phyloP scores from a whole-genome alignment of 2,797 vertebrate species.

The Ambastaia sidthimunki region DNA sequence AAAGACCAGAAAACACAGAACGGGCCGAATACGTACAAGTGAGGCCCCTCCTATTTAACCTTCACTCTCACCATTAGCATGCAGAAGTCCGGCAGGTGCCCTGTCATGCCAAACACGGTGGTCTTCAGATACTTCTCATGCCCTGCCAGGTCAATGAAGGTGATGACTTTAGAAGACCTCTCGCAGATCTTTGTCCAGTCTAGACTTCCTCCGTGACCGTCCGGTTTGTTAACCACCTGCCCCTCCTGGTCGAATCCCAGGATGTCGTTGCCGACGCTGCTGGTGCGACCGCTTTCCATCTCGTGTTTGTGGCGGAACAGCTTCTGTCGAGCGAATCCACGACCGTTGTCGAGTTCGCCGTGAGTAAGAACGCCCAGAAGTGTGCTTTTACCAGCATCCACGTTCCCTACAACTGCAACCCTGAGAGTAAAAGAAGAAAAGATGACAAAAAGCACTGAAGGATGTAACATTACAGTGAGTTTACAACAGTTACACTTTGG shows the following conservation, averaged over 20 bases:
- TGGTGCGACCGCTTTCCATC: constrained; percentile 87
- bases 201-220: constrained; percentile 85
- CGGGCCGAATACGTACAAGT: neutral
- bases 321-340: constrained; percentile 87
- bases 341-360: constrained; percentile 86
- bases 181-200: constrained; percentile 90
- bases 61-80: constrained; percentile 86
- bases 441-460: no score
- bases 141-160: constrained; percentile 88
- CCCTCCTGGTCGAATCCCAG: constrained; percentile 87
- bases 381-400: constrained; percentile 87
- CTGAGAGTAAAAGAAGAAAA: constrained; percentile 61
- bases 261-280: constrained; percentile 88
- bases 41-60: neutral
- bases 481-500: no score
- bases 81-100: constrained; percentile 88
- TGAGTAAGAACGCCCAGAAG: constrained; percentile 86
- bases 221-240: constrained; percentile 86
- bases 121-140: constrained; percentile 90
- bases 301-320: constrained; percentile 90
- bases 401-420: constrained; percentile 88
- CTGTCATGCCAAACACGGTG: constrained; percentile 89
- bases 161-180: constrained; percentile 88
- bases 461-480: no score
- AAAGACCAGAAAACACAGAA: no score